A percentile compares a stretch with the other conserved stretches of the same genome.
These are phyloP conservation scores for Montipora cactus DNA, from an alignment of 64 coral and sea anemone species.

Conservation along the genomic window DNA sequence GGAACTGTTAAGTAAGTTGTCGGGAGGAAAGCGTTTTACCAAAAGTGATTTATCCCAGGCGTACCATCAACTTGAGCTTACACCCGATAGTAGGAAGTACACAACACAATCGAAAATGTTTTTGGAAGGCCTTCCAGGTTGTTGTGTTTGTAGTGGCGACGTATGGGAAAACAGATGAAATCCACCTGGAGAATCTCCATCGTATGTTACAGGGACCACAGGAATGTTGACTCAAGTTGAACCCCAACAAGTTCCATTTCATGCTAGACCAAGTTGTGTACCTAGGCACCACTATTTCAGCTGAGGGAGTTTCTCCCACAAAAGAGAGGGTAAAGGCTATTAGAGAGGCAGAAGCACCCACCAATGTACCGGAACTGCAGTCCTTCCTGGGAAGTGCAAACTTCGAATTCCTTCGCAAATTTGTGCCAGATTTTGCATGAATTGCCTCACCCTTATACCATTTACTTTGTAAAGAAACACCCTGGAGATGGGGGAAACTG, in stretches of 20 bases:
- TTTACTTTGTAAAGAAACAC: slow-evolving; percentile 52
- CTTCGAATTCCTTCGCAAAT: slow-evolving; percentile 37
- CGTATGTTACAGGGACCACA: slow-evolving; percentile 6
- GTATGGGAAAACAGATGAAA: slow-evolving; percentile 31
- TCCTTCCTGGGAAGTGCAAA: slow-evolving; percentile 40
- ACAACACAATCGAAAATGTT: slow-evolving; percentile 63
- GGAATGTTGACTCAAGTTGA: slow-evolving; percentile 14
- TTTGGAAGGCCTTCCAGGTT: slow-evolving; percentile 31
- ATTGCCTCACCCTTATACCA: slow-evolving; percentile 34
- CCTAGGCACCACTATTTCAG: slow-evolving; percentile 39
- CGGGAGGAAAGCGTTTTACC: slow-evolving; percentile 44
- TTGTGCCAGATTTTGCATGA: slow-evolving; percentile 61
- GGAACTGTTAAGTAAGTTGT: slow-evolving; percentile 32
- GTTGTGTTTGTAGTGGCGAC: slow-evolving; percentile 20
- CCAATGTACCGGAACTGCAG: slow-evolving; percentile 16
- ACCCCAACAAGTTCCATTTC: slow-evolving; percentile 12
- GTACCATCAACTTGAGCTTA: slow-evolving; percentile 67
- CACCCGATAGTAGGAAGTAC: slow-evolving; percentile 45
- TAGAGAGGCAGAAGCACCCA: neutral
- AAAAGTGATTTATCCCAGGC: slow-evolving; percentile 62
- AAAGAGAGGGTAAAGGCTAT: slow-evolving; percentile 29
- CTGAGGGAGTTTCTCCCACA: slow-evolving; percentile 18
- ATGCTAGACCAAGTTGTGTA: slow-evolving; percentile 45
- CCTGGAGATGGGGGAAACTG: slow-evolving; percentile 52
- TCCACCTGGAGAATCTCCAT: slow-evolving; percentile 39